These are phyloP conservation scores for Thereva unica DNA, from an alignment of 2,888 invertebrate species.

Conservation along the genomic window DNA sequence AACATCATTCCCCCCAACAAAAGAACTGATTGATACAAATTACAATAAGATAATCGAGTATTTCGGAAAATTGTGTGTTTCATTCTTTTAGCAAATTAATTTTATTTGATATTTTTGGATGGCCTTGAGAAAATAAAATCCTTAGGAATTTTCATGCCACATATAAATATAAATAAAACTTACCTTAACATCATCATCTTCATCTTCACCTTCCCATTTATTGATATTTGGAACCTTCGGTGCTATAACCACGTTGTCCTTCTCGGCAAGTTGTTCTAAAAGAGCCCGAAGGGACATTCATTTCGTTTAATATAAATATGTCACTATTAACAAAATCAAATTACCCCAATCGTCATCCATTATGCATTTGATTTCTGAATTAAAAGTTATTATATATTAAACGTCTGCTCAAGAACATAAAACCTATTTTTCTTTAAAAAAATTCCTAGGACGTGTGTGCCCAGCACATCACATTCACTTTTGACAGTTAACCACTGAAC, in stretches of 20 bases:
- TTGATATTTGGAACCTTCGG: conserved; percentile 66
- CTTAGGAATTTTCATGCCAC: too few species aligned
- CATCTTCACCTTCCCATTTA: conserved; percentile 89
- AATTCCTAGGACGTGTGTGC: conserved; percentile 35
- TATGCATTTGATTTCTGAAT: conserved; percentile 14
- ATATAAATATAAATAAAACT: background rate
- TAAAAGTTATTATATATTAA: too few species aligned
- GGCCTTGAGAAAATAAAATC: too few species aligned
- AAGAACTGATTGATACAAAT: too few species aligned
- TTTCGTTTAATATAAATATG: conserved; percentile 13
- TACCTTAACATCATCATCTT: conserved; percentile 84
- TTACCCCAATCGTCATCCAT: conserved; percentile 77
- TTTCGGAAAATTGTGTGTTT: too few species aligned
- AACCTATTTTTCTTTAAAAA: background rate
- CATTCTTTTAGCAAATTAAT: too few species aligned
- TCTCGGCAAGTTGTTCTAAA: conserved; percentile 55
- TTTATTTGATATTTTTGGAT: too few species aligned
- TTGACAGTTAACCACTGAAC: conserved; percentile 13
- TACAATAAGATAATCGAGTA: too few species aligned
- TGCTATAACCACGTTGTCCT: conserved; percentile 73
- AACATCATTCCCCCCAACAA: too few species aligned
- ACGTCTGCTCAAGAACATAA: too few species aligned
- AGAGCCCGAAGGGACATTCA: conserved; percentile 29
- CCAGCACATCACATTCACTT: conserved; percentile 28
- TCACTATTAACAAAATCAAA: conserved; percentile 45